phyloP scores from a whole-genome alignment of 2,113 vertebrate genomes.

The Craseonycteris thonglongyai region DNA sequence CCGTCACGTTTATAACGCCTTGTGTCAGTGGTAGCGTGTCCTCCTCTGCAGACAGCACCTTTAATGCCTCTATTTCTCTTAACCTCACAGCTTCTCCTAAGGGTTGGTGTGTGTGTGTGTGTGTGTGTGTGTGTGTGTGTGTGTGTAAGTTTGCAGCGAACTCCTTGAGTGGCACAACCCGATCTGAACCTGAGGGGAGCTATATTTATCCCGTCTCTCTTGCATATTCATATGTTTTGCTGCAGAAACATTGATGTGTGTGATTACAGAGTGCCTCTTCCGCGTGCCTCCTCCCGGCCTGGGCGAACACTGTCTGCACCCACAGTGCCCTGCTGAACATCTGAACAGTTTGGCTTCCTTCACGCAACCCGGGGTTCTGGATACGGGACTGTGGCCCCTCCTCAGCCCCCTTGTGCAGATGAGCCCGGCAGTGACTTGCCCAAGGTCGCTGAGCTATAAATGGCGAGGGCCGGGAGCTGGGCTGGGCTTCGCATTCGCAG shows the following conservation, averaged over 20 bases:
- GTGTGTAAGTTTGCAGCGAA: constrained; percentile 17
- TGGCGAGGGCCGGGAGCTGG: not conserved
- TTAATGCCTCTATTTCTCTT: not conserved
- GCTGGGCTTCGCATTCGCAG: not conserved
- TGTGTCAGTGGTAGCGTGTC: not conserved
- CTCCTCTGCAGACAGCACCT: not conserved
- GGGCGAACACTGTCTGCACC: not conserved
- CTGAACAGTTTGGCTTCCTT: not conserved
- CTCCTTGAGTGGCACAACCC: constrained; percentile 41
- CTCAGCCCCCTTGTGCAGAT: not conserved
- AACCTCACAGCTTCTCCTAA: not conserved
- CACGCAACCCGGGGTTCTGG: not conserved
- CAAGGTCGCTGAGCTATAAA: constrained; percentile 27
- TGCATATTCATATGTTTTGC: constrained; percentile 72
- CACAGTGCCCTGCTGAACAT: not conserved
- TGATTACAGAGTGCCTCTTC: constrained; percentile 58
- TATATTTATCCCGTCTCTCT: constrained; percentile 60
- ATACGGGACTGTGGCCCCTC: not conserved
- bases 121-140: no score
- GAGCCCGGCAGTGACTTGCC: not conserved
- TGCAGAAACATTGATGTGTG: constrained; percentile 67
- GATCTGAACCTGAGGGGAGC: constrained; percentile 18
- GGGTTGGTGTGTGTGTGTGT: no score
- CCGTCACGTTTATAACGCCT: not conserved
- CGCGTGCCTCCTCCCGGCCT: not conserved